phyloP scores from a whole-genome alignment of 2,888 invertebrate species.

The Neuroscelio doddi region DNA sequence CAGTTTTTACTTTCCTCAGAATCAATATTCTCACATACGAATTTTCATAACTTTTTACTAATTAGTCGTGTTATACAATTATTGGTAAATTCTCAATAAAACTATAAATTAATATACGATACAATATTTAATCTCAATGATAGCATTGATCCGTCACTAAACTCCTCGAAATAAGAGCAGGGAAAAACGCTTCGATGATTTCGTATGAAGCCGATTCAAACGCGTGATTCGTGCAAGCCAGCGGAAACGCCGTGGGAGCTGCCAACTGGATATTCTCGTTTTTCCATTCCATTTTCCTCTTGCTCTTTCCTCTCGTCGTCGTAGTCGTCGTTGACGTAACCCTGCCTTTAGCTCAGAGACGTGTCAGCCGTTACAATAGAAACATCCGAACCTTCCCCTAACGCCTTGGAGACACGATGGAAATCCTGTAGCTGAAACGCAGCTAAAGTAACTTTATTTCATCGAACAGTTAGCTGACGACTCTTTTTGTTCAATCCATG shows the following conservation, averaged over 20 bases:
- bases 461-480: constrained; percentile 15
- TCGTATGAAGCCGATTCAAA: constrained; percentile 49
- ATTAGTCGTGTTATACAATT: too few species aligned
- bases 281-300: constrained; percentile 48
- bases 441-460: constrained; percentile 25
- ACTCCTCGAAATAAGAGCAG: constrained; percentile 42
- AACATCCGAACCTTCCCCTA: constrained; percentile 31
- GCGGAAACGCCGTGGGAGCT: constrained; percentile 49
- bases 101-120: constrained; percentile 14
- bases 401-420: constrained; percentile 30
- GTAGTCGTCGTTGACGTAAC: constrained; percentile 41
- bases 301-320: constrained; percentile 44
- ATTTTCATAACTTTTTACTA: too few species aligned
- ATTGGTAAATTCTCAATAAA: too few species aligned
- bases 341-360: constrained; percentile 39
- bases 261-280: constrained; percentile 49
- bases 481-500: constrained; percentile 6
- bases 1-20: too few species aligned
- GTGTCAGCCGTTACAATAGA: constrained; percentile 49
- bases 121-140: constrained; percentile 44
- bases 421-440: constrained; percentile 31
- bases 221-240: constrained; percentile 49
- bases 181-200: constrained; percentile 48
- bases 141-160: constrained; percentile 44
- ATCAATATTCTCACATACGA: too few species aligned